Evolutionary conservation across 92 coral and sea anemone species (phyloP).

Genomic region (Paragorgia papillata): DNA sequence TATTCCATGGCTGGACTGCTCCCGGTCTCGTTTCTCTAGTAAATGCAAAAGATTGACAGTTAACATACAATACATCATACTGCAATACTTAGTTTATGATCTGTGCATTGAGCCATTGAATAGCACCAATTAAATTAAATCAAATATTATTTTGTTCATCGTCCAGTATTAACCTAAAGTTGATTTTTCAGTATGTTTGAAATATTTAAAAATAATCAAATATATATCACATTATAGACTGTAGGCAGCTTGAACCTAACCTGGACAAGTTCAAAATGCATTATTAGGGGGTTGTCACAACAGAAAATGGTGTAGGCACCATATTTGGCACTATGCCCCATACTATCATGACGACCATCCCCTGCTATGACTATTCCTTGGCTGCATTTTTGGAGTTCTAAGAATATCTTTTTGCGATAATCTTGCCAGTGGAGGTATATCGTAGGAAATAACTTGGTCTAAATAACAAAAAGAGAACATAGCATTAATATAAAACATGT

Average conservation of each 20-base stretch:
- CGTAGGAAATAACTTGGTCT: conserved; percentile 28
- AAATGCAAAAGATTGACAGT: too few relatives aligned
- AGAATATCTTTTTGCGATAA: conserved; percentile 1
- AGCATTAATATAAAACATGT: too few relatives aligned
- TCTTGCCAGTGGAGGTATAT: conserved; percentile 31
- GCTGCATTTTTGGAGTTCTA: neutral
- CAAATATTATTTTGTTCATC: too few relatives aligned
- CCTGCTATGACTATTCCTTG: conserved; percentile 13
- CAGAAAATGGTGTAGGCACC: conserved; percentile 25
- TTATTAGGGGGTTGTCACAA: neutral
- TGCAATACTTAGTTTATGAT: neutral
- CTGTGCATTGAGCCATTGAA: too few relatives aligned
- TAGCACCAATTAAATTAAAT: neutral
- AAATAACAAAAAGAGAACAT: neutral
- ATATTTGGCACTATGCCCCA: conserved; percentile 36
- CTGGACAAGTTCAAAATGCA: conserved; percentile 28
- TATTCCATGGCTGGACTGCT: conserved; percentile 49
- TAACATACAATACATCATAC: too few relatives aligned
- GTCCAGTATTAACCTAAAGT: too few relatives aligned
- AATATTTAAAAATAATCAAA: too few relatives aligned
- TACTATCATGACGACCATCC: conserved; percentile 46
- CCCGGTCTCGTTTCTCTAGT: conserved; percentile 39
- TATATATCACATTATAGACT: too few relatives aligned
- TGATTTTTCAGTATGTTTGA: too few relatives aligned
- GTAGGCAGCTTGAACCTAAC: neutral